A percentile compares a stretch with the other conserved stretches of the same genome.
Conservation (phyloP, 2,888 invertebrate species). For the Drosophila dives region DNA sequence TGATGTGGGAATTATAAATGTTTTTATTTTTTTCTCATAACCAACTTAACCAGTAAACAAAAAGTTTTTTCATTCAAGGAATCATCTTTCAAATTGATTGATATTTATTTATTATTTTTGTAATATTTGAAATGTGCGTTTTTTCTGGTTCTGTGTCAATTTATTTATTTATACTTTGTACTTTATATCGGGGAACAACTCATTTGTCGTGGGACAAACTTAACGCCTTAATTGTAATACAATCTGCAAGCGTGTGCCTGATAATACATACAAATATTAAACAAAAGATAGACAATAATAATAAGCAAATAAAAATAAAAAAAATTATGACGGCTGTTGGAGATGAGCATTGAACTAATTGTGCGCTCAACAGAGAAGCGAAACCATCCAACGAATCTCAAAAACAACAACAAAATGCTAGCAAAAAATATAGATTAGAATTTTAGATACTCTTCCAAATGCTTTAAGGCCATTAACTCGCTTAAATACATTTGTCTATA, state of each 20-base stretch:
- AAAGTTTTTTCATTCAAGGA: background rate
- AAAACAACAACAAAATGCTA: constrained; percentile 3
- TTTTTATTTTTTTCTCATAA: too few relatives aligned
- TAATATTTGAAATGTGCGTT: too few relatives aligned
- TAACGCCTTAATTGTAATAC: background rate
- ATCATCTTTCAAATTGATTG: background rate
- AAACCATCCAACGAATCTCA: constrained; percentile 48
- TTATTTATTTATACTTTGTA: too few relatives aligned
- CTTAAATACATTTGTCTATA: background rate
- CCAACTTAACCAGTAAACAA: background rate
- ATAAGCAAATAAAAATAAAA: constrained; percentile 23
- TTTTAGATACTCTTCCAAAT: background rate
- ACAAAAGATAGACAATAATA: constrained; percentile 26
- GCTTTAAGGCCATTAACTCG: background rate
- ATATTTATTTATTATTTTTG: background rate
- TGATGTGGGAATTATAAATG: too few relatives aligned
- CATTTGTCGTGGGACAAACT: too few relatives aligned
- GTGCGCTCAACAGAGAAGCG: constrained; percentile 73
- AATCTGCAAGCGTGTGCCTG: background rate
- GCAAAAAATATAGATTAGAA: background rate
- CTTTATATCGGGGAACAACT: too few relatives aligned
- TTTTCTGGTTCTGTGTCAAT: too few relatives aligned
- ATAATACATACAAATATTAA: constrained; percentile 11
- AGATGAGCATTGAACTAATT: constrained; percentile 77
- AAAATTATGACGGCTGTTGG: constrained; percentile 54